Base-by-base conservation (phyloP, 1,140 invertebrate genomes). In the Tetramorium alpestre region DNA sequence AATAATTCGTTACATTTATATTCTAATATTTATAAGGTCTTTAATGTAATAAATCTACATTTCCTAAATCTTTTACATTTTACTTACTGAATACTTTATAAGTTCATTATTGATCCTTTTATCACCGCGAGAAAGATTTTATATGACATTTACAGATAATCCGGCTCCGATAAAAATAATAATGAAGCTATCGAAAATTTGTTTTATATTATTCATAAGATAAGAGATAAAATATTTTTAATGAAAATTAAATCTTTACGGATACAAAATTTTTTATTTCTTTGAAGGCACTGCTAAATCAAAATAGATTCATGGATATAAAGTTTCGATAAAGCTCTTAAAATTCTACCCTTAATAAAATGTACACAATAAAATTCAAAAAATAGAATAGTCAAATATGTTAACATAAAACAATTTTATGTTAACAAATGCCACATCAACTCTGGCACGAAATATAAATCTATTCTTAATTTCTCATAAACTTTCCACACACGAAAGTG, bases 401-500 rank as follows among this genome's bases (percentile, higher is more conserved):
- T n/a, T 22, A 22, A 22, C 22, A 54, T 8, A 77, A 16, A 47
- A 64, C 1, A 10, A 64, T 64, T 47, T 7, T 4, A 33, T 18
- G 5, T 47, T 33, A 77, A 77, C 22, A 7, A 13, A 41, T n/a
- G n/a, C 3, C 5, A 33, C 33, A 33, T 33, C 56, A 28, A n/a
- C 28, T 3, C 16, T 11, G 8, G 44, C 25, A 8, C 44, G 3
- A n/a, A 28, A 77, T 1, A 28, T 49, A 77, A 62, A 44, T 56
- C 41, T 28, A 16, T 44, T 67, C 38, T 60, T 84, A 75, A 73
- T 28, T 65, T 82, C 41, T 60, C 38, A 80, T 22, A 16, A 6
- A 3, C 11, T 47, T 33, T 18, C 7, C 13, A 58, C 2, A 7
- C 16, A 41, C n/a, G 16, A 22, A 60, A 18, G 25, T 56, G 47